These are phyloP conservation scores for Mus pahari DNA, from an alignment of 2,113 vertebrate species.

Conservation along the genomic window DNA sequence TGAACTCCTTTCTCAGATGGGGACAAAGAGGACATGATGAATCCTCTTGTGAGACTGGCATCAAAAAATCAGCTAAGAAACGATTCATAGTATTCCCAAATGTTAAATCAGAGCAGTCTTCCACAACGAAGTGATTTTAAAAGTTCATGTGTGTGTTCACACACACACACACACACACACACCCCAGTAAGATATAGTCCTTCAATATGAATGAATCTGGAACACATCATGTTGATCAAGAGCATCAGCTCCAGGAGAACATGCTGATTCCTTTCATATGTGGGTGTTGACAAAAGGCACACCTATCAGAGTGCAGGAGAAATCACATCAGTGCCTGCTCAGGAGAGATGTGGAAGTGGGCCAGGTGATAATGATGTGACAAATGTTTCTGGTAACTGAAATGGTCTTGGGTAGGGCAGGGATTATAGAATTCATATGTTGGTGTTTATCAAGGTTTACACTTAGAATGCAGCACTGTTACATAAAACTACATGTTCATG, in stretches of 20 bases:
- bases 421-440: background rate
- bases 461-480: background rate
- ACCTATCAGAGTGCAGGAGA: background rate
- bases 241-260: background rate
- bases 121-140: background rate
- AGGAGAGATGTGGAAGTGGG: no score
- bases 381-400: conserved; percentile 8
- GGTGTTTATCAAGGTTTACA: background rate
- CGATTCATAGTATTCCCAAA: background rate
- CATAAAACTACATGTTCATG: background rate
- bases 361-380: background rate
- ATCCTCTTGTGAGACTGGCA: background rate
- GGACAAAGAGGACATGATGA: background rate
- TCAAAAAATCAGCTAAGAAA: background rate
- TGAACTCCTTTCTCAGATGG: conserved; percentile 4
- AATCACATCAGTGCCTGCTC: background rate
- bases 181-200: conserved; percentile 18
- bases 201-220: conserved; percentile 3
- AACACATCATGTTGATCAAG: conserved; percentile 34
- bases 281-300: background rate
- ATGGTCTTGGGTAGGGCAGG: background rate
- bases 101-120: background rate
- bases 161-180: background rate
- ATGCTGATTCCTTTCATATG: background rate
- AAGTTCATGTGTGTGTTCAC: background rate